Evolutionary conservation across 2,797 vertebrate genomes (phyloP).

Genomic region (Acrossocheilus wenchowensis): DNA sequence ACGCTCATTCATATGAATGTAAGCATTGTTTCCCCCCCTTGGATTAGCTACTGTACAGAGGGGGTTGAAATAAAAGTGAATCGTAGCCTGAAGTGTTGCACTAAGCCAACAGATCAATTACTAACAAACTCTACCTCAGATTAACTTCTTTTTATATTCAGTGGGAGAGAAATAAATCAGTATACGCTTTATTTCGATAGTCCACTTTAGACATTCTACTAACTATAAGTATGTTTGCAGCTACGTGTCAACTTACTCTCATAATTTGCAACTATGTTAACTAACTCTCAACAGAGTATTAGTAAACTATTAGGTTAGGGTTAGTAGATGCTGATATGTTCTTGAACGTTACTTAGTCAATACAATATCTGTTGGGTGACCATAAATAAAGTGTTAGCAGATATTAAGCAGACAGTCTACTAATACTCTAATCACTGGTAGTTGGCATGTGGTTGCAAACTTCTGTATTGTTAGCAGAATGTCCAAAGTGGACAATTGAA

Average conservation of each 20-base stretch:
- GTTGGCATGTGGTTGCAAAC: not conserved
- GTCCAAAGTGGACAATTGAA: not conserved
- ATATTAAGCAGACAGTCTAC: not conserved
- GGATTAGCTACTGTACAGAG: conserved; percentile 30
- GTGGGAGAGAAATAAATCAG: not conserved
- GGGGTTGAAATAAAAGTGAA: conserved; percentile 22
- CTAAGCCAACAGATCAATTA: conserved; percentile 20
- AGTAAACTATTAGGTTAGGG: not conserved
- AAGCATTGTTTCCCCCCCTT: not conserved
- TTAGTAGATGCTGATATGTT: not conserved
- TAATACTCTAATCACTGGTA: not conserved
- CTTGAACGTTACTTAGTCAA: not conserved
- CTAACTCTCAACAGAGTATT: not conserved
- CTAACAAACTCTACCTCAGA: conserved; percentile 2
- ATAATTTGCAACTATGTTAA: not conserved
- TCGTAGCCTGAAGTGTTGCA: conserved; percentile 19
- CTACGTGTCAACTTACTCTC: not conserved
- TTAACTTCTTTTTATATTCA: conserved; percentile 29
- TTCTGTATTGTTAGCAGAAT: not conserved
- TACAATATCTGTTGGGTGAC: not conserved
- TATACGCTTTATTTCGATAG: not conserved
- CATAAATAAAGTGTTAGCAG: not conserved
- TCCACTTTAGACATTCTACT: not conserved
- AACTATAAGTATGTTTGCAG: not conserved
- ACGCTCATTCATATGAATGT: conserved; percentile 14